Base-by-base conservation (phyloP, 1,140 invertebrate genomes). In the Riptortus pedestris region DNA sequence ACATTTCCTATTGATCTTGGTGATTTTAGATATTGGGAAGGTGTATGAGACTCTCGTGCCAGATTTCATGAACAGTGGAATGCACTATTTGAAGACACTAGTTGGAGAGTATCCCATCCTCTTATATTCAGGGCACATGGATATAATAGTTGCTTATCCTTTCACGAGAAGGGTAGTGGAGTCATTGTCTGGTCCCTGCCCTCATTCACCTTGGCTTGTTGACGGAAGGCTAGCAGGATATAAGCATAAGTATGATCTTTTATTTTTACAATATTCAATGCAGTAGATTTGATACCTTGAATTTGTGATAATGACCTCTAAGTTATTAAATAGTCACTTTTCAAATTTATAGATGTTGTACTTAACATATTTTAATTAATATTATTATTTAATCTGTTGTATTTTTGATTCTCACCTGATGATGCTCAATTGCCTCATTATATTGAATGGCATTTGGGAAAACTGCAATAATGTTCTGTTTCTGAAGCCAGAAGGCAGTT, bases 41-140 rank as follows among this genome's bases (percentile, higher is more conserved):
- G 59, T 60, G 5, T 60, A 60, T 27, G 18, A 31, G 4, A 38
- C 20, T 2, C 33, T 60, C 7, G 20, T 60, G 9, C 59, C 59
- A 20, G 59, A 60, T 20, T 38, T 60, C n/a, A 60, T 60, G 59
- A 60, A 38, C 9, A 22, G n/a, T 12, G 31, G 2, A 12, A 43
- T 26, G 59, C 20, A 31, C 16, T 60, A 38, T 43, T 60, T 45
- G 31, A 60, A 38, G 28, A 38, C 51, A 7, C 24, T 55, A 2
- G 18, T 26, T 0, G 51, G 51, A 27, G 12, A 55, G 0, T 55
- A 55, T 24, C 51, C 51, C 1, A 55, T 55, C 1, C 51, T 55
- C 2, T 24, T 55, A 24, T 55, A 55, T 24, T 55, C 51, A n/a
- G 59, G 28, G 11, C 28, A 31, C 31, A 38, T 31, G 59, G 59